Conservation (phyloP, 2,797 vertebrate species). For the Myripristis jacobus region DNA sequence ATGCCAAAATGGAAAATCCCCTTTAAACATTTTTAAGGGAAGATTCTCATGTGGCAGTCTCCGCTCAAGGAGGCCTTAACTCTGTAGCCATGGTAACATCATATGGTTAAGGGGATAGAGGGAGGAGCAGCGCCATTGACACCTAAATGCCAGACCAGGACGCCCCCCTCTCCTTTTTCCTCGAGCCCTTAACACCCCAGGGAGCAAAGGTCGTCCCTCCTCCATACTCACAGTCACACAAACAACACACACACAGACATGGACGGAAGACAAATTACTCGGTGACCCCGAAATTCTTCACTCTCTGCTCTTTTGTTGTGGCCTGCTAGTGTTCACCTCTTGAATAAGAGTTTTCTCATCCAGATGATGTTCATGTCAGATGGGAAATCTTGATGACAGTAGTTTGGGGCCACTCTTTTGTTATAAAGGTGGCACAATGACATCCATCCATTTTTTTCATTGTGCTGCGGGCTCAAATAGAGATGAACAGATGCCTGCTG, state of each 20-base stretch:
- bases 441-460: conserved; percentile 13
- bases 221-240: conserved; percentile 75
- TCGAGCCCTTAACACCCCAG: conserved; percentile 57
- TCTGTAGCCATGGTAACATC: conserved; percentile 5
- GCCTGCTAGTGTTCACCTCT: conserved; percentile 67
- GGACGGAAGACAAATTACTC: conserved; percentile 81
- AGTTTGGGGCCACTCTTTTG: neutral
- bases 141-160: conserved; percentile 63
- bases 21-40: neutral
- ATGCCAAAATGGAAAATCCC: neutral
- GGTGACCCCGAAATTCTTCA: conserved; percentile 79
- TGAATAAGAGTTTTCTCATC: conserved; percentile 57
- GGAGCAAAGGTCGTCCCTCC: conserved; percentile 80
- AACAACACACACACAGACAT: conserved; percentile 56
- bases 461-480: conserved; percentile 5
- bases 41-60: neutral
- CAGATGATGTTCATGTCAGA: conserved; percentile 44
- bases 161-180: conserved; percentile 42
- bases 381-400: conserved; percentile 58
- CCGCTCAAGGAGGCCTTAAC: neutral
- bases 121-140: conserved; percentile 63
- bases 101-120: conserved; percentile 35
- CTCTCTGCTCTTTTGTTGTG: conserved; percentile 65
- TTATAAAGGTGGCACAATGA: conserved; percentile 3
- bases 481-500: neutral